Base-by-base conservation (phyloP, 2,113 vertebrate genomes). In the Chaenocephalus aceratus region DNA sequence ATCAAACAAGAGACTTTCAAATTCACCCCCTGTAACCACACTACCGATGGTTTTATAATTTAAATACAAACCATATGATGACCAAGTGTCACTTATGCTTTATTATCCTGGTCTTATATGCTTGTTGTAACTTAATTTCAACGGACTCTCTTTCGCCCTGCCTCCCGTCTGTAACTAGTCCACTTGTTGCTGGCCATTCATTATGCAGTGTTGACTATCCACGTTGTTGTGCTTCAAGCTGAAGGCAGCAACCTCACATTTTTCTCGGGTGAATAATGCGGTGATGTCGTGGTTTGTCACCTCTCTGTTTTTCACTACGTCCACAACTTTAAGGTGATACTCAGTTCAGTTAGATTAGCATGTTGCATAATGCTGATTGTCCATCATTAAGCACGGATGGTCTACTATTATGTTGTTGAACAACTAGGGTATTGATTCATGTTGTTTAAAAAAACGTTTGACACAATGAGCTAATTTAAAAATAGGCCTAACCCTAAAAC, bases 121-220 rank as follows among this genome's bases (percentile, higher is more conserved):
- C n/a, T 18, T 52, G 4, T 67, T 13, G 11, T 51, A 18, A 48
- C n/a, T 23, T 10, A 6, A 10, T 72, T 82, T 65, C 9, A 45
- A 75, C 30, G 61, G 49, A 75, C 8, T 49, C 72, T 26, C 21
- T 64, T 44, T 78, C 11, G 58, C 57, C 52, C 67, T 57, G 52
- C 41, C 74, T 76, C 60, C 45, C 30, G 30, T 72, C 41, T 62
- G 59, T 26, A 41, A 41, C 36, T 41, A 8, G 65, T 82, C 80
- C 89, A 92, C 92, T 94, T 92, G 93, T 93, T 92, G 86, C 85
- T 71, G 76, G 69, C 34, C 88, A 88, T 91, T 89, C 81, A 86
- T 87, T 70, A 82, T 58, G 75, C 62, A 72, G 67, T 75, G 71
- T 72, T 75, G 86, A 67, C 61, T 34, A 5, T 80, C 60, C 88